These are phyloP conservation scores for Stegophylla sp. DNA, from an alignment of 2,888 invertebrate genomes.

Conservation along the genomic window DNA sequence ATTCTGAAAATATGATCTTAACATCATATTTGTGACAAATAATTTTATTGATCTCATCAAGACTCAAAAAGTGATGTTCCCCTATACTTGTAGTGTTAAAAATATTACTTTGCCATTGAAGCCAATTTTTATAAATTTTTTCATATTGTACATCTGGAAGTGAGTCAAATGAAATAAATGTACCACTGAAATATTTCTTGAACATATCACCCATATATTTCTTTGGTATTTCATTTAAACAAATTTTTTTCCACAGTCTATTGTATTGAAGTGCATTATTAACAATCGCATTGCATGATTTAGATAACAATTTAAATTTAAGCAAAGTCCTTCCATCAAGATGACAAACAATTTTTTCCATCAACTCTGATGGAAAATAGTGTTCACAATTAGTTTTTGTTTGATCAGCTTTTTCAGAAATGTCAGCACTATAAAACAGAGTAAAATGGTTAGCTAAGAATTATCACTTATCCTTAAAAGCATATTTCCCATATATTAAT, in stretches of 20 bases:
- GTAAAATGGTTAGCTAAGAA: background rate
- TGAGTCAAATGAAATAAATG: background rate
- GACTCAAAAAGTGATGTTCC: constrained; percentile 4
- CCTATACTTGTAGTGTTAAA: background rate
- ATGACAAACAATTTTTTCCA: constrained; percentile 42
- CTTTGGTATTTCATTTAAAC: constrained; percentile 11
- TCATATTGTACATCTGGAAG: constrained; percentile 30
- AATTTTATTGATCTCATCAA: background rate
- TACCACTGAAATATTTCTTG: background rate
- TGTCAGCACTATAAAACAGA: constrained; percentile 18
- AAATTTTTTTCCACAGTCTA: constrained; percentile 24
- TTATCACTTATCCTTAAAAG: background rate
- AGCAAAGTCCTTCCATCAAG: constrained; percentile 36
- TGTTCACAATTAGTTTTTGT: background rate
- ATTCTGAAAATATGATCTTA: background rate
- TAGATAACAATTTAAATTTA: constrained; percentile 35
- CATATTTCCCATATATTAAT: background rate
- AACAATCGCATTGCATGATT: background rate
- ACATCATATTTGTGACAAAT: constrained; percentile 17
- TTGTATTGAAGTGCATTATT: constrained; percentile 17
- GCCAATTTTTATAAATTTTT: constrained; percentile 5
- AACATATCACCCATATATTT: constrained; percentile 32
- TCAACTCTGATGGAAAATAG: constrained; percentile 19
- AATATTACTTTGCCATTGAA: constrained; percentile 27
- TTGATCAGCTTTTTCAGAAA: background rate